Conservation (phyloP, 2,113 vertebrate genomes). For the Stigmatopora argus region DNA sequence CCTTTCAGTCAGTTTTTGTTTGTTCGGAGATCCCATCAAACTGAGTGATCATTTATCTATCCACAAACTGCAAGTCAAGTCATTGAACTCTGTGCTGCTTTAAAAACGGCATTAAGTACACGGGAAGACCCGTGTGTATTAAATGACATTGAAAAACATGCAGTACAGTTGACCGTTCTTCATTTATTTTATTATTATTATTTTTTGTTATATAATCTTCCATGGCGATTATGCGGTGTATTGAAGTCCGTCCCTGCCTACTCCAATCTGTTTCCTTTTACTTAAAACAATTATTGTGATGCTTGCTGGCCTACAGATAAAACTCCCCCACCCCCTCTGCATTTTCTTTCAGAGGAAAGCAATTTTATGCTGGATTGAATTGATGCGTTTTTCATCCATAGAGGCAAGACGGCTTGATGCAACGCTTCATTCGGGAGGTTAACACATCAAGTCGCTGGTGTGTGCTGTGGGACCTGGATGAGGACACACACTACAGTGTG, state of each 20-base stretch:
- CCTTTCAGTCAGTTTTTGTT: slow-evolving; percentile 5
- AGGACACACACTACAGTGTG: slow-evolving; percentile 90
- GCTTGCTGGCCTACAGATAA: slow-evolving; percentile 27
- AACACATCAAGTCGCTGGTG: slow-evolving; percentile 92
- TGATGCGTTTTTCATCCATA: slow-evolving; percentile 39
- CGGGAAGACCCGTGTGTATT: neutral
- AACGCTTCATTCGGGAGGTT: slow-evolving; percentile 92
- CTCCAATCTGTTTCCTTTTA: slow-evolving; percentile 6
- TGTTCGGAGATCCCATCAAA: slow-evolving; percentile 3
- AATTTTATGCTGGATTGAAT: neutral
- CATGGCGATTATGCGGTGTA: neutral
- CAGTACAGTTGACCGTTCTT: neutral
- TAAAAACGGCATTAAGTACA: neutral
- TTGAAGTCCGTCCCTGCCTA: neutral
- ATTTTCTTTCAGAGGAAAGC: neutral
- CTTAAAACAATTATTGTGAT: slow-evolving; percentile 13
- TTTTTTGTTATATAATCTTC: neutral
- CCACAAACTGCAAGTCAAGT: neutral
- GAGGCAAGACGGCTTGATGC: slow-evolving; percentile 91
- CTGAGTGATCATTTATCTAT: neutral
- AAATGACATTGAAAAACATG: neutral
- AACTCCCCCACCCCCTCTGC: neutral
- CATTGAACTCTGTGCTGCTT: neutral
- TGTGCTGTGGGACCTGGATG: slow-evolving; percentile 90
- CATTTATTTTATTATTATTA: neutral